phyloP scores from a whole-genome alignment of 2,888 invertebrate species.

The Boloria euphrosyne region DNA sequence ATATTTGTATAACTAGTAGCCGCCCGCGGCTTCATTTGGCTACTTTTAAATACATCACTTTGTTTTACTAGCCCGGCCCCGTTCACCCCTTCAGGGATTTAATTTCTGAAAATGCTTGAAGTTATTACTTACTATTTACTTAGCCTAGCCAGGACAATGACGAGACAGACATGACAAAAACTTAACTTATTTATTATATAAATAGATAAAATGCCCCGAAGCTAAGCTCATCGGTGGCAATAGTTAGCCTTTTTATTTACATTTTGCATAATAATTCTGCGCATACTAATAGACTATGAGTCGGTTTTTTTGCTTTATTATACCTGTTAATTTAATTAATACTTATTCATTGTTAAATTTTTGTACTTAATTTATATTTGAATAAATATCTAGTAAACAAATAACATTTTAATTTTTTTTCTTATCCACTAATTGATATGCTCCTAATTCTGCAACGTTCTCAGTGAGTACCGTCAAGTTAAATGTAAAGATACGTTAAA shows the following conservation, averaged over 20 bases:
- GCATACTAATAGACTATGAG: constrained; percentile 19
- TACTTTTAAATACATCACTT: too few species aligned
- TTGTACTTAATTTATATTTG: constrained; percentile 22
- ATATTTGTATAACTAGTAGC: background rate
- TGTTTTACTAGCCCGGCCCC: too few species aligned
- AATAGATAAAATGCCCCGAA: constrained; percentile 17
- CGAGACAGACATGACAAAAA: too few species aligned
- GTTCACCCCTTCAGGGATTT: too few species aligned
- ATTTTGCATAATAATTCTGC: constrained; percentile 16
- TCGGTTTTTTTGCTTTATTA: constrained; percentile 15
- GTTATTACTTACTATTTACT: too few species aligned
- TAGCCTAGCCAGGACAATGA: too few species aligned
- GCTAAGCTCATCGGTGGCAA: constrained; percentile 14
- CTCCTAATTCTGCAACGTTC: constrained; percentile 40
- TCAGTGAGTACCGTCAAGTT: constrained; percentile 32
- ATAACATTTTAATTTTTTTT: constrained; percentile 32
- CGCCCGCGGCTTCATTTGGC: too few species aligned
- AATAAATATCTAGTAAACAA: constrained; percentile 28
- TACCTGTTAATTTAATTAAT: constrained; percentile 21
- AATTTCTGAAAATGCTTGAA: too few species aligned
- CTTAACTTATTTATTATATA: too few species aligned
- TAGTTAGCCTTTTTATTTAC: constrained; percentile 5
- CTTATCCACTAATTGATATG: constrained; percentile 21
- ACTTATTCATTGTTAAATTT: constrained; percentile 23
- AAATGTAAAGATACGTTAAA: too few species aligned